Evolutionary conservation across 2,888 invertebrate genomes (phyloP).

Genomic region (Himalopsyche kuldschensis): DNA sequence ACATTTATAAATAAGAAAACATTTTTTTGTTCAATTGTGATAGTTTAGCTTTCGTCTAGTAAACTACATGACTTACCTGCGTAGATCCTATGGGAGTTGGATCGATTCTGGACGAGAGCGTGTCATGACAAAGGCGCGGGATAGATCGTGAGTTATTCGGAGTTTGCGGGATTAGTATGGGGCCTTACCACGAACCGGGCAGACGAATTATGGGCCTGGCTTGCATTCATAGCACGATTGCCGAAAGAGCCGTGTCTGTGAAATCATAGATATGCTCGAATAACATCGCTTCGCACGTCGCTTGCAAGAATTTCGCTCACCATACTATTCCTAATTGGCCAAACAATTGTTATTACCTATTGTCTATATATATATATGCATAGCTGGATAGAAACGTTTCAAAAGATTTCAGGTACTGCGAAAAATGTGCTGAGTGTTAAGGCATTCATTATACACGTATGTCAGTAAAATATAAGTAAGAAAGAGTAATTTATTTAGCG

Average conservation of each 20-base stretch:
- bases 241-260: background rate
- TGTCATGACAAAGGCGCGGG: conserved; percentile 30
- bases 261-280: background rate
- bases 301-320: background rate
- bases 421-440: too few relatives aligned
- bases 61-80: background rate
- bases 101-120: conserved; percentile 8
- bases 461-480: too few relatives aligned
- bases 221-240: background rate
- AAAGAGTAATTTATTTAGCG: too few relatives aligned
- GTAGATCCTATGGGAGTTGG: background rate
- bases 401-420: too few relatives aligned
- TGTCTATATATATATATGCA: too few relatives aligned
- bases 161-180: conserved; percentile 26
- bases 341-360: too few relatives aligned
- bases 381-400: too few relatives aligned
- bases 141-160: conserved; percentile 35
- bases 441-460: too few relatives aligned
- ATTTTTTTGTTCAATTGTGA: background rate
- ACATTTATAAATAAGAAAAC: too few relatives aligned
- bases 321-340: background rate
- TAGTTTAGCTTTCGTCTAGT: background rate
- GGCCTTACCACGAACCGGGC: conserved; percentile 13
- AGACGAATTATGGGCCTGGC: background rate
- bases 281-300: background rate